Evolutionary conservation across 2,797 vertebrate species (phyloP).

Genomic region (Sparidentex hasta): DNA sequence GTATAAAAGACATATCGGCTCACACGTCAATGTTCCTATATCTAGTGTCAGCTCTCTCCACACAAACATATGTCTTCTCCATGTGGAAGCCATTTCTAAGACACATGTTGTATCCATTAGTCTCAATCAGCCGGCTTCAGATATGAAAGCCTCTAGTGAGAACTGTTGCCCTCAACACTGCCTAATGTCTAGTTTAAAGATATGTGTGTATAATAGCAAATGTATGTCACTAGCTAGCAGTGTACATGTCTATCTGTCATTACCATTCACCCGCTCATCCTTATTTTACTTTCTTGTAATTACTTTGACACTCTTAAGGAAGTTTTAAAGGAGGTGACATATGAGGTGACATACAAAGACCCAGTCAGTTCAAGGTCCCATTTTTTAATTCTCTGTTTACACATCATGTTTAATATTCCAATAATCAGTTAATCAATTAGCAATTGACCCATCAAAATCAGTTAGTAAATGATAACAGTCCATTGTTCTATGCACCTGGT

Average conservation of each 20-base stretch:
- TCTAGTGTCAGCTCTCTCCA: conserved; percentile 41
- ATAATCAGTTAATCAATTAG: conserved; percentile 16
- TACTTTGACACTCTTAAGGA: conserved; percentile 11
- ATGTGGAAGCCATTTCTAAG: conserved; percentile 70
- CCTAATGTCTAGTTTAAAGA: conserved; percentile 51
- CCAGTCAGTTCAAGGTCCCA: background rate
- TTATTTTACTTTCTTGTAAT: conserved; percentile 29
- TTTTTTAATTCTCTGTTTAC: conserved; percentile 12
- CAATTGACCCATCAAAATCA: conserved; percentile 13
- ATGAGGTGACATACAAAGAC: background rate
- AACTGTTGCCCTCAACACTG: conserved; percentile 37
- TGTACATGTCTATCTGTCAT: conserved; percentile 21
- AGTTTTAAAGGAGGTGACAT: background rate
- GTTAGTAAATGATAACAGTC: conserved; percentile 14
- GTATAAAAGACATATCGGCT: background rate
- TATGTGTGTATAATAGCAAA: conserved; percentile 26
- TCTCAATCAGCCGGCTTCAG: conserved; percentile 68
- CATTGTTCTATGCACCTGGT: conserved; percentile 44
- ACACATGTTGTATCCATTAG: conserved; percentile 71
- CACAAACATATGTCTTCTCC: conserved; percentile 49
- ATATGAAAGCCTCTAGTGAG: conserved; percentile 62
- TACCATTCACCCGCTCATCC: background rate
- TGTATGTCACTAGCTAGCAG: conserved; percentile 20
- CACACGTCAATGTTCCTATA: conserved; percentile 5
- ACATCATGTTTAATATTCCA: conserved; percentile 13